Evolutionary conservation across 2,113 vertebrate species (phyloP).

Genomic region (Pollimyrus isidori): DNA sequence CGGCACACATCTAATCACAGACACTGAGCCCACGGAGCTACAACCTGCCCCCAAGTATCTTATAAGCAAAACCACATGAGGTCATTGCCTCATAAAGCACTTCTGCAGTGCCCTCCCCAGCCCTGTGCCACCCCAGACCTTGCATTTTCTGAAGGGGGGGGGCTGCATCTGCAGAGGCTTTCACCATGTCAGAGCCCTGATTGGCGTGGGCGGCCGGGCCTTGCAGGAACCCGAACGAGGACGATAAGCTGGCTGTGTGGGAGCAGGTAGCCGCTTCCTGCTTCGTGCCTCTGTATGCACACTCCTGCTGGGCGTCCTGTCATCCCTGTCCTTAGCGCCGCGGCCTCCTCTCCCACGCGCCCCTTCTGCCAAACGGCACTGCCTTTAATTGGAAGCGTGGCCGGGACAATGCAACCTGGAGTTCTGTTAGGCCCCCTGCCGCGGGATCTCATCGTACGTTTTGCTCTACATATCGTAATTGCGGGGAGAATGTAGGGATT

Average conservation of each 20-base stretch:
- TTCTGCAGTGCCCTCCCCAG: neutral
- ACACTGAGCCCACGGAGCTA: too few species aligned
- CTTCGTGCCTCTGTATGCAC: neutral
- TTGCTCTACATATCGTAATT: neutral
- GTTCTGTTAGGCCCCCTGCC: neutral
- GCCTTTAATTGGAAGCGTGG: constrained; percentile 5
- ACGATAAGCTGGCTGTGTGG: neutral
- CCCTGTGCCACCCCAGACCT: neutral
- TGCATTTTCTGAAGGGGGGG: neutral
- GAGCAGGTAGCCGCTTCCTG: neutral
- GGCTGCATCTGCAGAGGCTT: neutral
- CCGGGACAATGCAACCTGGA: neutral
- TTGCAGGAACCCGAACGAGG: neutral
- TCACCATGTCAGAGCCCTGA: neutral
- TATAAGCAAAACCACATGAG: neutral
- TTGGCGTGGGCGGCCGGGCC: neutral
- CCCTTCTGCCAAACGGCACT: neutral
- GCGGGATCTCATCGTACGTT: neutral
- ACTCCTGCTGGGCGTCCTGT: neutral
- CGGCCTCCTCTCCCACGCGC: neutral
- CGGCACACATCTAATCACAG: too few species aligned
- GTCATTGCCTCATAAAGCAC: neutral
- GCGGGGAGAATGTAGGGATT: neutral
- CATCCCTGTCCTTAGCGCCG: neutral
- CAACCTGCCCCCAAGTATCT: neutral